Conservation (phyloP, 2,113 vertebrate species). For the Myxocyprinus asiaticus region DNA sequence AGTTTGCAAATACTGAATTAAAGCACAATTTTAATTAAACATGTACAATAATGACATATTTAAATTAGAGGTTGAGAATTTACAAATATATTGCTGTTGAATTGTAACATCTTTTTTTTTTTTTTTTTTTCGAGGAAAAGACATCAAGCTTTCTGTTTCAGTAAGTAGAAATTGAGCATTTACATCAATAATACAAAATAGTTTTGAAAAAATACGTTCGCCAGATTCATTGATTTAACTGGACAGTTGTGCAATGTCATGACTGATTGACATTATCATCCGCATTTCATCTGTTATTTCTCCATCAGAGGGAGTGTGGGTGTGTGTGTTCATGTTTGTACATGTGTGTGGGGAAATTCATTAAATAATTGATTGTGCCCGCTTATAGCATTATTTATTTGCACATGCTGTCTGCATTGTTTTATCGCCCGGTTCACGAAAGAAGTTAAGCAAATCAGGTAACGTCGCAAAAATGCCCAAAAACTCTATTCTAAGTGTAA, state of each 20-base stretch:
- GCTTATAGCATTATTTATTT: too few relatives aligned
- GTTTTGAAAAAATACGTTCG: constrained; percentile 64
- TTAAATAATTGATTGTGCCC: too few relatives aligned
- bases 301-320: not conserved
- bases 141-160: constrained; percentile 62
- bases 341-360: not conserved
- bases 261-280: constrained; percentile 54
- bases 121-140: constrained; percentile 61
- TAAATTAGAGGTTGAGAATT: constrained; percentile 80
- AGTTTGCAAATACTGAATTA: constrained; percentile 66
- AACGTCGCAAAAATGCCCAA: too few relatives aligned
- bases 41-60: constrained; percentile 75
- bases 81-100: constrained; percentile 85
- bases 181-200: constrained; percentile 77
- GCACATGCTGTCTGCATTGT: too few relatives aligned
- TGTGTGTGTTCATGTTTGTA: not conserved
- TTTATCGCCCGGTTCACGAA: too few relatives aligned
- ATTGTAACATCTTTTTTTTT: constrained; percentile 66
- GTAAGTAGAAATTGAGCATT: constrained; percentile 75
- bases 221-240: constrained; percentile 56
- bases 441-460: too few relatives aligned
- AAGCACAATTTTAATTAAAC: constrained; percentile 72
- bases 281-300: not conserved
- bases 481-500: too few relatives aligned
- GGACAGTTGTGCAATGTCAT: constrained; percentile 58